Evolutionary conservation across 2,797 vertebrate species (phyloP), one percentile per base, ranked within the genome.

Genomic region (Xenops minutus): DNA sequence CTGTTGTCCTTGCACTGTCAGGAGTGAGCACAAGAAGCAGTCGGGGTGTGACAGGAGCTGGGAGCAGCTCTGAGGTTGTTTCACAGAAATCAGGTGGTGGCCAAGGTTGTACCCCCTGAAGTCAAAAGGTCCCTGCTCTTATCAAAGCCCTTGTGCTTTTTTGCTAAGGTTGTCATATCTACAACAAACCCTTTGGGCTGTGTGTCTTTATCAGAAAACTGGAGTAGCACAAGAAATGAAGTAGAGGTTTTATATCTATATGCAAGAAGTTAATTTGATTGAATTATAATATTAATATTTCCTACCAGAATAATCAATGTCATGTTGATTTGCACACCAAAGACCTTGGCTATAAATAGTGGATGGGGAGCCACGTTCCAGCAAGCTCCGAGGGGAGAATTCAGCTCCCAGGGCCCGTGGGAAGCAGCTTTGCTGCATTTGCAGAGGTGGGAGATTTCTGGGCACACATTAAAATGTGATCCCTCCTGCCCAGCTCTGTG

Each of bases 361-460:
- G 39, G 32, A 6, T 2, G 44, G 71, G 59, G 39, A 78, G 44
- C 43, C 82, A 22, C 55, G 59, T 76, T 94, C 19, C 51, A 63
- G 76, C 21, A 48, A 32, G 51, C 37, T 75, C 63, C 63, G 83
- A 71, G 88, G 79, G 69, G 83, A 48, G 22, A 69, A 78, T 76
- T 86, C 66, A 84, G 85, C 87, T 94, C 67, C 6, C 36, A 7
- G 88, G 64, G 36, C 69, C 0, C 0, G 22, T 96, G 95, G 91
- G 94, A 84, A 88, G 89, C 52, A 91, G 94, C 62, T 92, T 48
- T 78, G 79, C 87, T 96, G 89, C 73, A 13, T 88, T 91, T 95
- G 79, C 94, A 92, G 87, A 84, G 85, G 69, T 90, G 88, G 77
- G 51, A n/a, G 66, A 68, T 96, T 89, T 69, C 80, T 73, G 80